These are phyloP conservation scores for Eledona agricola DNA, from an alignment of 2,888 invertebrate species.

Conservation along the genomic window DNA sequence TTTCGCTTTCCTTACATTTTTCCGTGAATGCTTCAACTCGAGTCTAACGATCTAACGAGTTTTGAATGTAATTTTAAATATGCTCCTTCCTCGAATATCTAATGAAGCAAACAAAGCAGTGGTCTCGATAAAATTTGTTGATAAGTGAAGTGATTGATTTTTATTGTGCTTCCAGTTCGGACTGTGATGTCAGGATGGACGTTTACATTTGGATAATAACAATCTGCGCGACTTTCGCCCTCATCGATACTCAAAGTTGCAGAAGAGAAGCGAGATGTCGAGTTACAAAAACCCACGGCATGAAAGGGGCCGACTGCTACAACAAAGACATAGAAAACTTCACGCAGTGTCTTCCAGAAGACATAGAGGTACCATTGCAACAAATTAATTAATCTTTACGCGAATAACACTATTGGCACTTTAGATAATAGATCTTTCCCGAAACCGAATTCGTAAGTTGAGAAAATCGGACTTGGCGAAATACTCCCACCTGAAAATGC, in stretches of 20 bases:
- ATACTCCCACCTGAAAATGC: slow-evolving; percentile 52
- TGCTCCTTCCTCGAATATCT: not conserved
- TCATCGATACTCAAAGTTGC: slow-evolving; percentile 39
- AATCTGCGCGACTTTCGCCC: slow-evolving; percentile 14
- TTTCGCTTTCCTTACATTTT: not conserved
- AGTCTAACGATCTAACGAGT: slow-evolving; percentile 12
- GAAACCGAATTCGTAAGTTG: slow-evolving; percentile 57
- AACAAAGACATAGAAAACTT: slow-evolving; percentile 51
- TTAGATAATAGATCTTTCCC: slow-evolving; percentile 56
- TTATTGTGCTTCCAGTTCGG: slow-evolving; percentile 33
- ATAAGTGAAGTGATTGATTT: slow-evolving; percentile 25
- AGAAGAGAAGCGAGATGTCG: slow-evolving; percentile 47
- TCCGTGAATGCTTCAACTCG: not conserved
- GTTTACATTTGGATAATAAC: slow-evolving; percentile 17
- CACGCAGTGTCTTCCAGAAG: slow-evolving; percentile 54
- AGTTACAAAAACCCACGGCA: slow-evolving; percentile 48
- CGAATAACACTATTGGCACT: slow-evolving; percentile 34
- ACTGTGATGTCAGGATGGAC: slow-evolving; percentile 16
- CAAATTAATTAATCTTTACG: slow-evolving; percentile 7
- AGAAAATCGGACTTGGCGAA: slow-evolving; percentile 49
- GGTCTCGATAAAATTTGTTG: slow-evolving; percentile 15
- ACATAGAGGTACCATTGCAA: slow-evolving; percentile 59
- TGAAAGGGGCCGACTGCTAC: slow-evolving; percentile 57
- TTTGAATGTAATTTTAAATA: slow-evolving; percentile 24
- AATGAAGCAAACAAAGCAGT: slow-evolving; percentile 25